phyloP scores from a whole-genome alignment of 1,140 invertebrate species.

The Zeugodacus cucurbitae region DNA sequence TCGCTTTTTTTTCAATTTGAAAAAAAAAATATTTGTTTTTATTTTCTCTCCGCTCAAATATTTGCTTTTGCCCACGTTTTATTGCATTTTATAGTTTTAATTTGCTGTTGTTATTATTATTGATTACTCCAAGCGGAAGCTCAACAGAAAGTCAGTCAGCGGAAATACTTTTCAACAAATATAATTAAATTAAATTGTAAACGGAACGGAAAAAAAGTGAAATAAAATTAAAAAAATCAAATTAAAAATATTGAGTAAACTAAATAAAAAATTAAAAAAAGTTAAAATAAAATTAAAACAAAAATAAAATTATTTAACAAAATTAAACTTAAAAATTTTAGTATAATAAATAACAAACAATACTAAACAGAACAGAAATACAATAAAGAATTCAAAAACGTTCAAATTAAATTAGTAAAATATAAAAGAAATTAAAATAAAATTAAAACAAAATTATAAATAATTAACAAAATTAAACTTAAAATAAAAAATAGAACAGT shows the following conservation, averaged over 20 bases:
- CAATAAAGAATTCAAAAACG: too few species aligned
- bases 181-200: constrained; percentile 29
- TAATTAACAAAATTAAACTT: too few species aligned
- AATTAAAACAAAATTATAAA: too few species aligned
- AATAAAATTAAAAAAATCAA: not conserved
- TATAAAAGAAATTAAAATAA: too few species aligned
- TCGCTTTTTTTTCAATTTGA: not conserved
- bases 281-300: too few species aligned
- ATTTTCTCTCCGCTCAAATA: not conserved
- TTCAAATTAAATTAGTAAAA: too few species aligned
- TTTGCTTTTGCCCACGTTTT: not conserved
- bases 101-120: not conserved
- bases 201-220: not conserved
- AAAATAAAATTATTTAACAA: too few species aligned
- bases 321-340: too few species aligned
- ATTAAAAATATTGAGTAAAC: not conserved
- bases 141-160: not conserved
- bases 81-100: not conserved
- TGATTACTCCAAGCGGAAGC: not conserved
- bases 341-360: too few species aligned
- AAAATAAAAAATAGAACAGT: too few species aligned
- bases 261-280: too few species aligned
- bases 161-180: not conserved
- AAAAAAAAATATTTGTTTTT: not conserved
- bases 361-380: too few species aligned